These are phyloP conservation scores for Uloborus diversus DNA, from an alignment of 1,140 invertebrate species.

Conservation along the genomic window DNA sequence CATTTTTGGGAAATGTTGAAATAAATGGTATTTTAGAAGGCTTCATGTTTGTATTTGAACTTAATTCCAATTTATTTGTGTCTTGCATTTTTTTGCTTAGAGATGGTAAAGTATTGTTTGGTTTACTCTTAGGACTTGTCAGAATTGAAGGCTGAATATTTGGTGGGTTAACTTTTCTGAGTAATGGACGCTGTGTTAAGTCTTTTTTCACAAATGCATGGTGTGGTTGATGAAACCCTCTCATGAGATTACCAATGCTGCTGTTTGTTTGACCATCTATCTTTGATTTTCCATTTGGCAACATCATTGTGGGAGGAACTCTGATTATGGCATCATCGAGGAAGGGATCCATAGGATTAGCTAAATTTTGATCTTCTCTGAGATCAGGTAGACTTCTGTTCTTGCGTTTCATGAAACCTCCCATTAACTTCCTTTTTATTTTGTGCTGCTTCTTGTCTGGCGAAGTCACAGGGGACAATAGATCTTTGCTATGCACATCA, in stretches of 20 bases:
- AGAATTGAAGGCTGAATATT: constrained; percentile 19
- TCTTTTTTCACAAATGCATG: constrained; percentile 54
- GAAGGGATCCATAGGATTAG: constrained; percentile 8
- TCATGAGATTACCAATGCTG: neutral
- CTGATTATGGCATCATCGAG: constrained; percentile 56
- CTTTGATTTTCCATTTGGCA: constrained; percentile 41
- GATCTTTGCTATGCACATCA: constrained; percentile 24
- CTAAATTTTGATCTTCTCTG: constrained; percentile 73
- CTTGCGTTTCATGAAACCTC: constrained; percentile 85
- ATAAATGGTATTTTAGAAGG: constrained; percentile 53
- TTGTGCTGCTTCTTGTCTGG: constrained; percentile 89
- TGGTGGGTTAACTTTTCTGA: constrained; percentile 48
- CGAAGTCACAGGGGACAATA: constrained; percentile 33
- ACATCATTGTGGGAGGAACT: constrained; percentile 28
- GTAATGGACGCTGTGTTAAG: constrained; percentile 39
- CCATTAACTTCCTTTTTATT: constrained; percentile 88
- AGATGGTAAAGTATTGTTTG: constrained; percentile 34
- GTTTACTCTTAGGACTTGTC: constrained; percentile 11
- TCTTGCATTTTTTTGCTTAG: constrained; percentile 25
- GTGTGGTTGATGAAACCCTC: constrained; percentile 52
- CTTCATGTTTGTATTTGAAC: constrained; percentile 14
- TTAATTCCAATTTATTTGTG: constrained; percentile 1
- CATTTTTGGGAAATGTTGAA: constrained; percentile 16
- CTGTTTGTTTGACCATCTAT: neutral
- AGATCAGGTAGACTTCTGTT: constrained; percentile 92